phyloP scores from a whole-genome alignment of 2,888 invertebrate genomes.

The Troides oblongomaculatus region DNA sequence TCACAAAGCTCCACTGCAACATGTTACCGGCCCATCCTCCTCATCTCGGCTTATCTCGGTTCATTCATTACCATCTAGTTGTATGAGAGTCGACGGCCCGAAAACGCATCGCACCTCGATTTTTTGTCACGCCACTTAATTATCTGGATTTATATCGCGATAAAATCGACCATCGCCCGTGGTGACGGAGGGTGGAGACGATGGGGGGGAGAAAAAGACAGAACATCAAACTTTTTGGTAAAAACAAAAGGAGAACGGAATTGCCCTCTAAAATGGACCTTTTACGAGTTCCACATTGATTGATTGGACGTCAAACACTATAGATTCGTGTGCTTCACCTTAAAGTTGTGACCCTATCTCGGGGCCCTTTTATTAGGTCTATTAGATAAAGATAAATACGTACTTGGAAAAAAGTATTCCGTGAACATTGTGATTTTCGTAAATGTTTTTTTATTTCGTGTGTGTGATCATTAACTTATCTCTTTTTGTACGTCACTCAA shows the following conservation, averaged over 20 bases:
- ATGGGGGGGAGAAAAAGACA: constrained; percentile 32
- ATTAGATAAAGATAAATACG: constrained; percentile 4
- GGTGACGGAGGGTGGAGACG: constrained; percentile 31
- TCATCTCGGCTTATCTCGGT: constrained; percentile 72
- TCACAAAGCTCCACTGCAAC: constrained; percentile 62
- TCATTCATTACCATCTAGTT: constrained; percentile 79
- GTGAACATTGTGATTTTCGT: too few species aligned
- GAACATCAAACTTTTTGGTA: constrained; percentile 35
- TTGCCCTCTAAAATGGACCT: constrained; percentile 40
- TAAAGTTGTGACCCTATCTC: constrained; percentile 1
- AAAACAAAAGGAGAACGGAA: constrained; percentile 39
- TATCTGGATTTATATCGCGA: constrained; percentile 76
- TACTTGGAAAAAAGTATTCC: not conserved
- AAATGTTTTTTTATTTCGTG: too few species aligned
- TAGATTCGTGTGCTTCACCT: constrained; percentile 26
- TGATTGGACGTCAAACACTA: constrained; percentile 38
- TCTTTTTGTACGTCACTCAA: too few species aligned
- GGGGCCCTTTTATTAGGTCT: constrained; percentile 6
- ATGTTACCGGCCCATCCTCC: constrained; percentile 66
- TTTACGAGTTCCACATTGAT: constrained; percentile 41
- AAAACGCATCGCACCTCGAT: constrained; percentile 76
- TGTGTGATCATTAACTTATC: too few species aligned
- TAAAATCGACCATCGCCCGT: constrained; percentile 57
- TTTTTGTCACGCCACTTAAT: constrained; percentile 79
- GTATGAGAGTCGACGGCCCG: constrained; percentile 76